Percentiles rank a stretch among this genome's conserved stretches.
These are phyloP conservation scores for Asarcornis scutulata DNA, from an alignment of 2,113 vertebrate genomes.

Conservation along the genomic window DNA sequence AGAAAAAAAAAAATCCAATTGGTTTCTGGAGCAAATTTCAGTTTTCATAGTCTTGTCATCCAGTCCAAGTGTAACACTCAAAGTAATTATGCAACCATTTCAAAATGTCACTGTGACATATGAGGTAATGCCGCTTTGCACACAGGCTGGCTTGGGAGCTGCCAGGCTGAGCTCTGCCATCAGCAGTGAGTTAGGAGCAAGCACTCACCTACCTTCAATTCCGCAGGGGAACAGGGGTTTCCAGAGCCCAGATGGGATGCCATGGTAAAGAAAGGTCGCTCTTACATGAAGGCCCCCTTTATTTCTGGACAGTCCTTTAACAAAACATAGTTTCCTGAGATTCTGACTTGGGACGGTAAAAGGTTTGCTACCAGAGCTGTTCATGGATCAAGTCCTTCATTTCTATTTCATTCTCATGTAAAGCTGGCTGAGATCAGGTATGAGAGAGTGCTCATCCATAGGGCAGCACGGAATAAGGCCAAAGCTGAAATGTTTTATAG, in stretches of 20 bases:
- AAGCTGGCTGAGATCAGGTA: neutral
- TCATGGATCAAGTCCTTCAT: neutral
- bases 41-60: slow-evolving; percentile 14
- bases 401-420: neutral
- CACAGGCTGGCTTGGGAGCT: slow-evolving; percentile 17
- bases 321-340: neutral
- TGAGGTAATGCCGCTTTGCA: slow-evolving; percentile 61
- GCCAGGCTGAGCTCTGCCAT: neutral
- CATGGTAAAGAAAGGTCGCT: neutral
- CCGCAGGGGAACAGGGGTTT: neutral
- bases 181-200: neutral
- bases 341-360: neutral
- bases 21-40: neutral
- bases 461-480: neutral
- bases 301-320: neutral
- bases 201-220: slow-evolving; percentile 16
- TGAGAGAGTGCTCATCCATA: neutral
- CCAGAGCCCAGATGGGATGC: neutral
- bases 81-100: slow-evolving; percentile 40
- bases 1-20: neutral
- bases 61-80: neutral
- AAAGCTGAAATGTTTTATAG: neutral
- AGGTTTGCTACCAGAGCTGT: neutral
- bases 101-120: slow-evolving; percentile 60
- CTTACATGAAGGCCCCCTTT: neutral